phyloP scores from a whole-genome alignment of 37 sponge, comb jelly and placozoan species.

The Ephydatia muelleri region DNA sequence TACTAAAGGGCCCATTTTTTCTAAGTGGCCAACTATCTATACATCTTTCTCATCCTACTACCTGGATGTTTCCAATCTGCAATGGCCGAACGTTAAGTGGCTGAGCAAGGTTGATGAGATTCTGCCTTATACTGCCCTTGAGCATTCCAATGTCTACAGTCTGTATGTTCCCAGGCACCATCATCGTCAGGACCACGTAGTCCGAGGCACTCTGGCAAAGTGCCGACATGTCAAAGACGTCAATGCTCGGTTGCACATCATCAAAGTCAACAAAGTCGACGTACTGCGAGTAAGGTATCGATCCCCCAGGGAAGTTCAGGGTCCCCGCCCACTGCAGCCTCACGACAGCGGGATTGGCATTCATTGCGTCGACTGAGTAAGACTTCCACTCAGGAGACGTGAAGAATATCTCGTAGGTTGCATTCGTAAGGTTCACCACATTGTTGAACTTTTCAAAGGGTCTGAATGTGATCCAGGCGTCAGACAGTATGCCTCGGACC shows the following conservation, averaged over 20 bases:
- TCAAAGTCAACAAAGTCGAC: constrained; percentile 21
- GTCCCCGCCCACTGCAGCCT: constrained; percentile 20
- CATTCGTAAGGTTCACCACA: constrained; percentile 18
- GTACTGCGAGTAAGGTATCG: neutral
- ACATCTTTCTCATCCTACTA: constrained; percentile 14
- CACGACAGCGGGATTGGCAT: constrained; percentile 3
- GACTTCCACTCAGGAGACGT: constrained; percentile 25
- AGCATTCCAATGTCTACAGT: constrained; percentile 13
- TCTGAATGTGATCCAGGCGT: constrained; percentile 53
- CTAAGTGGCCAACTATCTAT: too few species aligned
- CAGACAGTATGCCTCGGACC: constrained; percentile 55
- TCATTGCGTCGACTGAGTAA: neutral
- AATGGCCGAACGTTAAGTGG: constrained; percentile 32
- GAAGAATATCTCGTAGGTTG: constrained; percentile 45
- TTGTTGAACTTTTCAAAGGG: constrained; percentile 2
- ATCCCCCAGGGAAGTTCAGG: neutral
- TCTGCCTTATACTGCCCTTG: constrained; percentile 19
- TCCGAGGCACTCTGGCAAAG: constrained; percentile 14
- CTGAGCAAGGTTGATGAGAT: constrained; percentile 10
- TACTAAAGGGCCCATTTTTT: too few species aligned
- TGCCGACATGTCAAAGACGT: constrained; percentile 46
- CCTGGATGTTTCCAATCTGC: constrained; percentile 53
- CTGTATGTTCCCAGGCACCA: neutral
- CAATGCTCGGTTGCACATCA: constrained; percentile 31
- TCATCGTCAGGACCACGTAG: constrained; percentile 1